Evolutionary conservation across 2,888 invertebrate species (phyloP).

Genomic region (Drosophila meridiana): DNA sequence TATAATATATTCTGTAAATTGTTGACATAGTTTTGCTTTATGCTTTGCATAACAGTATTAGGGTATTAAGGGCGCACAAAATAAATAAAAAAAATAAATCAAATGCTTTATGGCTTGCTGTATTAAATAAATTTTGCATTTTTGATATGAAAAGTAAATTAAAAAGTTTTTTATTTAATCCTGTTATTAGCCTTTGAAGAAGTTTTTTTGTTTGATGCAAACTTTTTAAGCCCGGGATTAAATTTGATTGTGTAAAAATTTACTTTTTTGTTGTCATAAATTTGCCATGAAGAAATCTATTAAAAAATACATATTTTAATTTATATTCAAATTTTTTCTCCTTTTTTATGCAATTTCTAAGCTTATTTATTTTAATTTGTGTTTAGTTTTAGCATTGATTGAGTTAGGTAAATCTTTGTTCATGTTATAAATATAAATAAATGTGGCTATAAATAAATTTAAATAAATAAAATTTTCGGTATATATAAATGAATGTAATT

Average conservation of each 20-base stretch:
- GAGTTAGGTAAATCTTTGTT: background rate
- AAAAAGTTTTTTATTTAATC: conserved; percentile 10
- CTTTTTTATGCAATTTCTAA: background rate
- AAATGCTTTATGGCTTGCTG: background rate
- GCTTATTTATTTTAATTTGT: background rate
- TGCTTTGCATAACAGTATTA: background rate
- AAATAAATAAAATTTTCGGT: too few species aligned
- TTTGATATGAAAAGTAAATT: conserved; percentile 1
- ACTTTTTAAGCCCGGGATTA: conserved; percentile 2
- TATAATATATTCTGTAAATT: background rate
- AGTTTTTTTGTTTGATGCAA: background rate
- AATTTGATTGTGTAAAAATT: conserved; percentile 6
- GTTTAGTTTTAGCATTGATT: background rate
- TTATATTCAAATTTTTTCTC: background rate
- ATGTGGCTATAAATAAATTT: background rate
- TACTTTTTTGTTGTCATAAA: background rate
- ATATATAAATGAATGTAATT: background rate
- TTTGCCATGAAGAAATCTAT: background rate
- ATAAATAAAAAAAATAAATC: background rate
- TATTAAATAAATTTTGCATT: background rate
- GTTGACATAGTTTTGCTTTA: background rate
- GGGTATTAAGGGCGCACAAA: background rate
- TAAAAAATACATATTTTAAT: conserved; percentile 3
- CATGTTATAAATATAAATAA: background rate
- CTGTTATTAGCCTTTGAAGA: background rate